A percentile compares a stretch with the other conserved stretches of the same genome.
These are phyloP conservation scores for Pseudomyrmex cubaensis DNA, from an alignment of 1,140 invertebrate genomes.

Conservation along the genomic window DNA sequence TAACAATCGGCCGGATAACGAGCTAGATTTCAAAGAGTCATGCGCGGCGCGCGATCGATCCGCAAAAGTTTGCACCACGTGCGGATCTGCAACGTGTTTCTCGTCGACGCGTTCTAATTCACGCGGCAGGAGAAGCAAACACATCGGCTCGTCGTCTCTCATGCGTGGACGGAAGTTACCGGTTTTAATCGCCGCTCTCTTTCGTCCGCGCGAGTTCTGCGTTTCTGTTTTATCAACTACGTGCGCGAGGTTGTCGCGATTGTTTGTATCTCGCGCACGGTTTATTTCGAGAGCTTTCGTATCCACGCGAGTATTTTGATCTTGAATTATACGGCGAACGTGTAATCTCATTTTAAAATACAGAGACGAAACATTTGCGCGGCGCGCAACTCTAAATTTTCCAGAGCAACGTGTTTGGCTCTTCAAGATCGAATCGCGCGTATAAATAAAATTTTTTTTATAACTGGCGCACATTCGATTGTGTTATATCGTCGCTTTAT, in stretches of 20 bases:
- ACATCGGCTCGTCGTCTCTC: conserved; percentile 8
- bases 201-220: not conserved
- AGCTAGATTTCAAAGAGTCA: not conserved
- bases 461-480: too few species aligned
- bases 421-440: too few species aligned
- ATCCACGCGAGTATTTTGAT: too few species aligned
- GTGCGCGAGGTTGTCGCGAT: not conserved
- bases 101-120: conserved; percentile 26
- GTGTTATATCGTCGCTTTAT: conserved; percentile 1
- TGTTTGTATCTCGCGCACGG: not conserved
- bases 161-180: conserved; percentile 11
- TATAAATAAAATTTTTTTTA: too few species aligned
- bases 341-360: too few species aligned
- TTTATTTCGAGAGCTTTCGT: too few species aligned
- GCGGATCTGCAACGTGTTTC: conserved; percentile 28
- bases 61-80: conserved; percentile 10
- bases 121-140: conserved; percentile 16
- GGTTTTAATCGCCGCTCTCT: conserved; percentile 12
- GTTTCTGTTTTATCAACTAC: too few species aligned
- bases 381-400: too few species aligned
- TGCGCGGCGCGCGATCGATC: conserved; percentile 29
- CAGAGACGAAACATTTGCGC: too few species aligned
- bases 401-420: too few species aligned
- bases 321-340: too few species aligned
- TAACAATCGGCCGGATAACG: not conserved